Conservation (phyloP, 30 jellyfish, hydroid and myxozoan genomes). For the Pelagia noctiluca region DNA sequence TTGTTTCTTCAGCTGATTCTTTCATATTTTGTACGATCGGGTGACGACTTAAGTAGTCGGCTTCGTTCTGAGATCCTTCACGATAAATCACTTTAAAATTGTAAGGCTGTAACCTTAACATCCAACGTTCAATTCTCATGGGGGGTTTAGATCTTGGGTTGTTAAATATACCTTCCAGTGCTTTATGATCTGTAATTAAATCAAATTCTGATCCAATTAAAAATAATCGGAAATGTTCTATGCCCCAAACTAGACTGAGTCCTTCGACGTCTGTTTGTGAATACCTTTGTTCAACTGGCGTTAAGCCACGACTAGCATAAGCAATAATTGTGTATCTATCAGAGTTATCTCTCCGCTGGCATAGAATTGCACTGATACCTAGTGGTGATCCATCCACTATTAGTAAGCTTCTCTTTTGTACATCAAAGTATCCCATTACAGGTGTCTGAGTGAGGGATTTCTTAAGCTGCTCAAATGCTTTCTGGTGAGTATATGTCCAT, state of each 20-base stretch:
- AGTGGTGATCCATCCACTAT: conserved; percentile 35
- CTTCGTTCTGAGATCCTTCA: conserved; percentile 11
- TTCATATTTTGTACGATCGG: not conserved
- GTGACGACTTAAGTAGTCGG: conserved; percentile 40
- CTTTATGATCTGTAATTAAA: conserved; percentile 30
- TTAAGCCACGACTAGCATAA: conserved; percentile 38
- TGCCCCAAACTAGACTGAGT: conserved; percentile 41
- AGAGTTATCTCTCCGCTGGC: not conserved
- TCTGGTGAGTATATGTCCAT: conserved; percentile 32
- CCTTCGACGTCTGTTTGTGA: conserved; percentile 52
- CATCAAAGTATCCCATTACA: conserved; percentile 51
- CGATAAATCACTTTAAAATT: conserved; percentile 15
- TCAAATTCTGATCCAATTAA: conserved; percentile 47
- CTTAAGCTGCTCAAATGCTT: conserved; percentile 15
- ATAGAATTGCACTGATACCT: conserved; percentile 33
- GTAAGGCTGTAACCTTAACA: conserved; percentile 23
- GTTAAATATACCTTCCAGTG: conserved; percentile 36
- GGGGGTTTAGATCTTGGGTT: conserved; percentile 42
- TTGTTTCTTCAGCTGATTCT: conserved; percentile 4
- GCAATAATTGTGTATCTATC: conserved; percentile 7
- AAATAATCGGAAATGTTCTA: conserved; percentile 30
- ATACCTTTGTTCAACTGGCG: conserved; percentile 27
- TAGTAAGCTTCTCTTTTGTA: conserved; percentile 3
- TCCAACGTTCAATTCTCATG: conserved; percentile 20
- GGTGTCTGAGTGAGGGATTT: conserved; percentile 30